Conservation (phyloP, 2,797 vertebrate genomes). For the Sebastes vulpes region DNA sequence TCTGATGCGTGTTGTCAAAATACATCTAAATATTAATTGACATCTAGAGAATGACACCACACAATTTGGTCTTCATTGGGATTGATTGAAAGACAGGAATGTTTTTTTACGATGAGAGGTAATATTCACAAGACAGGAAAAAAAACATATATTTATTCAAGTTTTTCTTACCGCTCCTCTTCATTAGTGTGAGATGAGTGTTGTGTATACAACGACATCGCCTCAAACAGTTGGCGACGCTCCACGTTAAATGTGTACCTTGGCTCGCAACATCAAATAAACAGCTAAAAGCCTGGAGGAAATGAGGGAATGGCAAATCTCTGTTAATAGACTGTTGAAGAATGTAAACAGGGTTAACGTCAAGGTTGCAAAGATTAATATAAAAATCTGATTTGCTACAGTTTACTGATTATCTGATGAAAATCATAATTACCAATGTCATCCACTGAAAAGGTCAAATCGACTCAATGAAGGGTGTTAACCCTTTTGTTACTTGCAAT, state of each 20-base stretch:
- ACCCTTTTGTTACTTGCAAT: not conserved
- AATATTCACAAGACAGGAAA: no score
- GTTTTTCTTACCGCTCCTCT: not conserved
- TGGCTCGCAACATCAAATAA: conserved; percentile 30
- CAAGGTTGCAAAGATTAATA: conserved; percentile 26
- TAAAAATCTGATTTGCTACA: conserved; percentile 24
- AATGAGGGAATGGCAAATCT: conserved; percentile 1
- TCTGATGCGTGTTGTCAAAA: not conserved
- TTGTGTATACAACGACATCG: not conserved
- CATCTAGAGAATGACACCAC: not conserved
- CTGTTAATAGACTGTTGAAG: not conserved
- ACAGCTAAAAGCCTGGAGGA: conserved; percentile 26
- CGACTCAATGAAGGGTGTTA: not conserved
- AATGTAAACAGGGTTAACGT: conserved; percentile 14
- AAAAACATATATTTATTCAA: not conserved
- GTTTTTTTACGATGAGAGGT: not conserved
- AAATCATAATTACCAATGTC: conserved; percentile 11
- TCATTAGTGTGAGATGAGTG: conserved; percentile 12
- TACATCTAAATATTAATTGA: not conserved
- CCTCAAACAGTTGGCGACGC: conserved; percentile 27
- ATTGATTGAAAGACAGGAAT: not conserved
- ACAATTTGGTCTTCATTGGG: not conserved
- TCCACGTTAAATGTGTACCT: conserved; percentile 32
- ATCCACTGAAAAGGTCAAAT: conserved; percentile 11
- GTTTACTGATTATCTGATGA: conserved; percentile 29